A percentile compares a stretch with the other conserved stretches of the same genome.
These are phyloP conservation scores for Lophius americanus DNA, from an alignment of 2,797 vertebrate species.

Conservation along the genomic window DNA sequence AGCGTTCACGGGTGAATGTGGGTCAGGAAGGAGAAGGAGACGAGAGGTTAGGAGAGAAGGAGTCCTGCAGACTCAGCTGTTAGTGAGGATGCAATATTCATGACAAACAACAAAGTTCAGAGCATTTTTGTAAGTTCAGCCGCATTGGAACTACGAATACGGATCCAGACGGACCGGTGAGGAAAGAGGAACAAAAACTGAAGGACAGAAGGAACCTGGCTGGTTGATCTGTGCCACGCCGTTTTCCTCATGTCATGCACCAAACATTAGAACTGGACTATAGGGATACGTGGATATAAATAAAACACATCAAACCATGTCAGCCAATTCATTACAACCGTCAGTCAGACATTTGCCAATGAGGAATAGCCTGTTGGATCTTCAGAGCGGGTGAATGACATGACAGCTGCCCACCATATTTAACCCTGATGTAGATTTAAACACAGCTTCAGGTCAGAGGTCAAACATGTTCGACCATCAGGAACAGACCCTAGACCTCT, in stretches of 20 bases:
- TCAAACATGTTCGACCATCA: too few relatives aligned
- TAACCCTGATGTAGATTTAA: too few relatives aligned
- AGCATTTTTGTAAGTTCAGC: not conserved
- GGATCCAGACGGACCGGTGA: too few relatives aligned
- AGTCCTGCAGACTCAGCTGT: not conserved
- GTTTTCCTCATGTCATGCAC: too few relatives aligned
- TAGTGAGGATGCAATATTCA: not conserved
- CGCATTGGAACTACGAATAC: too few relatives aligned
- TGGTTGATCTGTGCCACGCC: slow-evolving; percentile 2
- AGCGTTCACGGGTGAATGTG: slow-evolving; percentile 34
- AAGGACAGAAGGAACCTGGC: too few relatives aligned
- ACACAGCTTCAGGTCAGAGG: too few relatives aligned
- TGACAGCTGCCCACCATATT: too few relatives aligned
- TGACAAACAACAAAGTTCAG: not conserved
- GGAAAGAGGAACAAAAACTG: too few relatives aligned
- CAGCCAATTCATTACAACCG: not conserved
- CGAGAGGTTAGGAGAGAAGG: slow-evolving; percentile 4
- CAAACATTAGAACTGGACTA: not conserved
- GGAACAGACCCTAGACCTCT: too few relatives aligned
- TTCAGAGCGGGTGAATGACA: too few relatives aligned
- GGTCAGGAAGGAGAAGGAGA: not conserved
- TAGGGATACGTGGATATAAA: slow-evolving; percentile 1
- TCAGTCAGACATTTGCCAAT: not conserved
- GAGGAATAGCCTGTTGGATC: not conserved
- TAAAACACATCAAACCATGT: slow-evolving; percentile 1